These are phyloP conservation scores for Rhinichthys osculus DNA, from an alignment of 2,797 vertebrate genomes.

Conservation along the genomic window DNA sequence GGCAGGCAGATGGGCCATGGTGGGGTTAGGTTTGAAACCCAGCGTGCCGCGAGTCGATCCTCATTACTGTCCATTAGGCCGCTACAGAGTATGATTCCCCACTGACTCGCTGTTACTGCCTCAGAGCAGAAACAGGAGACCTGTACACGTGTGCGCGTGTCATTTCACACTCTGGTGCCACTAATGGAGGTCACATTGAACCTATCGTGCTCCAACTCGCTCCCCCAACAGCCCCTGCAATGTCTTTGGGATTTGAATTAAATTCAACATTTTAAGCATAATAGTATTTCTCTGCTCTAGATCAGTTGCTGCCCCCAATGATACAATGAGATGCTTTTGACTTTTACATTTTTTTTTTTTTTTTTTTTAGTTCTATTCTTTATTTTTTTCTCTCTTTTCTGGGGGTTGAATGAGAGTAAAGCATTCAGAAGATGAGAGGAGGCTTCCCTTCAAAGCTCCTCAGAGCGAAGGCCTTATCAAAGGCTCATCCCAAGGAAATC, in stretches of 20 bases:
- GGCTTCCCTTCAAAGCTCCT: constrained; percentile 52
- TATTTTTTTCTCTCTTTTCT: background rate
- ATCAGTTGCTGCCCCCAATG: background rate
- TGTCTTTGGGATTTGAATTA: constrained; percentile 27
- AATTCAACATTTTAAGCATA: constrained; percentile 15
- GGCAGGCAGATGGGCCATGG: constrained; percentile 33
- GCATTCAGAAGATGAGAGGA: constrained; percentile 48
- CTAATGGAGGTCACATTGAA: constrained; percentile 81
- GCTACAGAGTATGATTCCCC: constrained; percentile 40
- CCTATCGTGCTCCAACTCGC: constrained; percentile 39
- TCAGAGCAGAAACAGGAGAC: constrained; percentile 34
- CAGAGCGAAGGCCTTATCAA: constrained; percentile 50
- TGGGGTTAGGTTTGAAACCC: constrained; percentile 19
- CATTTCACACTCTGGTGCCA: constrained; percentile 77
- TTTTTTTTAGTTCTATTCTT: background rate
- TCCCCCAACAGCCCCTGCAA: background rate
- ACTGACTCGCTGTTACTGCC: constrained; percentile 34
- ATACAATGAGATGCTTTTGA: constrained; percentile 13
- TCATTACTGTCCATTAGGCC: constrained; percentile 60
- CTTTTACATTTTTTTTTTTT: no score
- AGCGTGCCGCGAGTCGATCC: constrained; percentile 52
- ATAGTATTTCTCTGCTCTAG: constrained; percentile 12
- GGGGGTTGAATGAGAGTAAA: constrained; percentile 30
- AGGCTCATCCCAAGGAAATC: constrained; percentile 48
- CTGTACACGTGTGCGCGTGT: constrained; percentile 48